Conservation (phyloP, 2,888 invertebrate genomes). For the Vannuccia rotundouncinata region DNA sequence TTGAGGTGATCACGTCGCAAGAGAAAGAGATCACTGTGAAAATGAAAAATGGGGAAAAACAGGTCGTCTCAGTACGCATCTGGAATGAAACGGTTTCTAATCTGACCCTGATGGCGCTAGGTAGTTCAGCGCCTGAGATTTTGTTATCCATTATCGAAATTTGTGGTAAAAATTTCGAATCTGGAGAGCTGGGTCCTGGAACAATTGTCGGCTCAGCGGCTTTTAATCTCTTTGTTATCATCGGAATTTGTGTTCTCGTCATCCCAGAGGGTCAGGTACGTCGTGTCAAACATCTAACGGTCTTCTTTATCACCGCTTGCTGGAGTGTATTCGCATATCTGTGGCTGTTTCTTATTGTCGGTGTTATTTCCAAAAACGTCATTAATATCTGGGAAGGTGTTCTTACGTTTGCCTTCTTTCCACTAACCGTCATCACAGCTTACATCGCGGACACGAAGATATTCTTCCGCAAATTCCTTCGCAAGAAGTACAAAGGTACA, state of each 20-base stretch:
- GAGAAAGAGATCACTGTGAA: slow-evolving; percentile 84
- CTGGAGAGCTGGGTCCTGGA: slow-evolving; percentile 92
- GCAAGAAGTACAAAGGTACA: slow-evolving; percentile 82
- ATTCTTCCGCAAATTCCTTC: slow-evolving; percentile 57
- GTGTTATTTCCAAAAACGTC: slow-evolving; percentile 73
- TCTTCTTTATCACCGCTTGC: slow-evolving; percentile 92
- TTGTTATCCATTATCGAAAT: slow-evolving; percentile 94
- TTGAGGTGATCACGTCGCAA: slow-evolving; percentile 90
- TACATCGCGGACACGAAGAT: slow-evolving; percentile 80
- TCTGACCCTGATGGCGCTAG: slow-evolving; percentile 93
- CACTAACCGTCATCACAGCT: slow-evolving; percentile 86
- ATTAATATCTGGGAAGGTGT: slow-evolving; percentile 96
- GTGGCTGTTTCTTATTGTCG: slow-evolving; percentile 91
- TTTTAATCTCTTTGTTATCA: slow-evolving; percentile 95
- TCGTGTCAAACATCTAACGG: slow-evolving; percentile 88
- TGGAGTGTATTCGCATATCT: slow-evolving; percentile 98
- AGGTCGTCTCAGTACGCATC: slow-evolving; percentile 74
- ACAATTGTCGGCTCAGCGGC: slow-evolving; percentile 98
- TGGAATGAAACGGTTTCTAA: slow-evolving; percentile 99
- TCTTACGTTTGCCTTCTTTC: slow-evolving; percentile 90
- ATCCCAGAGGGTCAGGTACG: slow-evolving; percentile 82
- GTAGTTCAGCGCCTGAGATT: slow-evolving; percentile 96
- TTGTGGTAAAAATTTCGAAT: slow-evolving; percentile 74
- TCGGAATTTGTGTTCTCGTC: slow-evolving; percentile 81
- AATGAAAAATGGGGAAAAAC: slow-evolving; percentile 73